phyloP scores from a whole-genome alignment of 1,140 invertebrate genomes.

The Asobara japonica region DNA sequence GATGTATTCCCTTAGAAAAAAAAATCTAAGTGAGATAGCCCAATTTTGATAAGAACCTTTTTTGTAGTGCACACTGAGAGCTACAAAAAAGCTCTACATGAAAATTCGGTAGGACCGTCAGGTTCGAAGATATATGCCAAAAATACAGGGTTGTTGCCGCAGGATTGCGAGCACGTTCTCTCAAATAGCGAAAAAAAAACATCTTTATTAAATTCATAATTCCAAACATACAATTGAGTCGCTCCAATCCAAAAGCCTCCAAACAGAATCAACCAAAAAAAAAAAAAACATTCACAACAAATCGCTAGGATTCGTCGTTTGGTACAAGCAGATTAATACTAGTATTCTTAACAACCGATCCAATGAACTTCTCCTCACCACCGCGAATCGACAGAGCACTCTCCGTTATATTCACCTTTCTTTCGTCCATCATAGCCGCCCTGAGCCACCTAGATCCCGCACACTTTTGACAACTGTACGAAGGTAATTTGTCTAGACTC shows the following conservation, averaged over 20 bases:
- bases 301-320: constrained; percentile 44
- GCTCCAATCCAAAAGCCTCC: neutral
- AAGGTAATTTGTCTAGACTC: constrained; percentile 80
- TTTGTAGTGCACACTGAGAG: too few species aligned
- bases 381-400: constrained; percentile 75
- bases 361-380: constrained; percentile 77
- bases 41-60: too few species aligned
- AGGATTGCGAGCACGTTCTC: too few species aligned
- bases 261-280: neutral
- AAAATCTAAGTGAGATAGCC: too few species aligned
- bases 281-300: neutral
- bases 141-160: too few species aligned
- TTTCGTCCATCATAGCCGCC: constrained; percentile 83
- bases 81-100: too few species aligned
- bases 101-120: too few species aligned
- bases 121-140: too few species aligned
- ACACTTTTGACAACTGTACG: constrained; percentile 81
- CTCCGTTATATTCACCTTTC: constrained; percentile 66
- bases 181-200: too few species aligned
- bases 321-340: constrained; percentile 78
- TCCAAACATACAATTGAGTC: too few species aligned
- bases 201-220: too few species aligned
- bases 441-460: constrained; percentile 78
- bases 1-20: too few species aligned
- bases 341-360: constrained; percentile 68